phyloP scores from a whole-genome alignment of 2,888 invertebrate species.

The Coenonympha arcania region DNA sequence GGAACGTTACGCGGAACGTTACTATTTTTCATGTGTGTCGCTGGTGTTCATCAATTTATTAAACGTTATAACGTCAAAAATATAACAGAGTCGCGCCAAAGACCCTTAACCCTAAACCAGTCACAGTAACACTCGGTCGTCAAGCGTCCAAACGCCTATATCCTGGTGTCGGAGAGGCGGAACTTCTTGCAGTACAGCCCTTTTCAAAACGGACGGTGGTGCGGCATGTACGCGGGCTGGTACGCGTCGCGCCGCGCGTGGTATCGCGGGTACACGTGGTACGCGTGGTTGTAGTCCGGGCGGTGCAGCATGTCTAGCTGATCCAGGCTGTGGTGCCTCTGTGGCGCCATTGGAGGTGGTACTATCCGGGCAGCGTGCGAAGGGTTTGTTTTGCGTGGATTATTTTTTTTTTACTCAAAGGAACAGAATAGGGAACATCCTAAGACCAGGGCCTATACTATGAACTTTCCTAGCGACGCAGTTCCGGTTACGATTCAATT shows the following conservation, averaged over 20 bases:
- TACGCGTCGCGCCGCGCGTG: slow-evolving; percentile 61
- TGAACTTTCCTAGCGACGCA: too few species aligned
- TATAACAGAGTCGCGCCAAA: slow-evolving; percentile 2
- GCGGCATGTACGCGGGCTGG: slow-evolving; percentile 56
- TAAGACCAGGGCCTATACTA: too few species aligned
- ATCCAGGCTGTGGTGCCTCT: slow-evolving; percentile 67
- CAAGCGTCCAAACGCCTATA: slow-evolving; percentile 52
- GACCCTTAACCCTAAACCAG: slow-evolving; percentile 33
- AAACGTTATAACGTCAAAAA: too few species aligned
- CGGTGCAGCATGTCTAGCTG: slow-evolving; percentile 67
- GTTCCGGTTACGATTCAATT: too few species aligned
- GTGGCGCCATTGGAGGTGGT: slow-evolving; percentile 42
- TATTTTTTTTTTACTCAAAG: too few species aligned
- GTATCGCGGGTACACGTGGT: slow-evolving; percentile 49
- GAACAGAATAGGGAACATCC: too few species aligned
- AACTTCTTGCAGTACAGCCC: slow-evolving; percentile 69
- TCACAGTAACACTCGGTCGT: slow-evolving; percentile 29
- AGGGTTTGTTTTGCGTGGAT: slow-evolving; percentile 26
- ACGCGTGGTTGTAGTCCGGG: slow-evolving; percentile 49
- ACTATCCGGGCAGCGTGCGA: slow-evolving; percentile 60
- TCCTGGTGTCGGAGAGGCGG: slow-evolving; percentile 63
- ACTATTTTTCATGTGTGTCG: too few species aligned
- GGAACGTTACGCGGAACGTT: too few species aligned
- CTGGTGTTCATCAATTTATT: too few species aligned
- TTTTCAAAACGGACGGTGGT: slow-evolving; percentile 72